Base-by-base conservation (phyloP, 2,888 invertebrate genomes). In the Epinotia demarniana region DNA sequence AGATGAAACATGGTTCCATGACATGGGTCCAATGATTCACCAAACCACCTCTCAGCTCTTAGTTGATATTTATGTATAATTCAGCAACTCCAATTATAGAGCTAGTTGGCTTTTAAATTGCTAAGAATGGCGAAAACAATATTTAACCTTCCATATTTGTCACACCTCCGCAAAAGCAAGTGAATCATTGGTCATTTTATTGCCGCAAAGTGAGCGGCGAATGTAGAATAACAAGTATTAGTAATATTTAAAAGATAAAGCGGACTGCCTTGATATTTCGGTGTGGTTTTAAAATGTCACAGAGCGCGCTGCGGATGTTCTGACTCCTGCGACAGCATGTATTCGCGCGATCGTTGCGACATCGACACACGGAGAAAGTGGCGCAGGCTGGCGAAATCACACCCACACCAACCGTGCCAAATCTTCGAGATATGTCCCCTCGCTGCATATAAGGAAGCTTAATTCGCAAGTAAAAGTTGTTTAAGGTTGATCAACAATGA, bases 321-420 rank as follows among this genome's bases (percentile, higher is more conserved):
- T 49, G 49, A 6, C 53, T n/a, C 1, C 53, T 46, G 49, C 78
- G 79, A 75, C 76, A 79, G 27, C 80, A 78, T 81, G 80, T 78
- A 80, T 80, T 72, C 72, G 60, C 73, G 27, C 49, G 39, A 71
- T 80, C 77, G 81, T 92, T 90, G 87, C 91, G 88, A 91, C 89
- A 91, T 82, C 91, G 88, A 90, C 89, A 90, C 82, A 80, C 81
- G 86, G 93, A 92, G 93, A 94, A 93, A 94, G 93, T 90, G 83
- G 87, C 83, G 84, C 78, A 86, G 88, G 84, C 89, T 92, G 92
- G 92, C 90, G 92, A 93, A 93, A 93, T 91, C 91, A 89, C 92
- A 87, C 93, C 92, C 91, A 93, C 93, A 84, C 81, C 86, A 66
- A 33, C 85, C 89, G 92, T 89, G 92, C 92, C 90, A 90, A 93